Base-by-base conservation (phyloP, 2,888 invertebrate species). In the Aplocera efformata region DNA sequence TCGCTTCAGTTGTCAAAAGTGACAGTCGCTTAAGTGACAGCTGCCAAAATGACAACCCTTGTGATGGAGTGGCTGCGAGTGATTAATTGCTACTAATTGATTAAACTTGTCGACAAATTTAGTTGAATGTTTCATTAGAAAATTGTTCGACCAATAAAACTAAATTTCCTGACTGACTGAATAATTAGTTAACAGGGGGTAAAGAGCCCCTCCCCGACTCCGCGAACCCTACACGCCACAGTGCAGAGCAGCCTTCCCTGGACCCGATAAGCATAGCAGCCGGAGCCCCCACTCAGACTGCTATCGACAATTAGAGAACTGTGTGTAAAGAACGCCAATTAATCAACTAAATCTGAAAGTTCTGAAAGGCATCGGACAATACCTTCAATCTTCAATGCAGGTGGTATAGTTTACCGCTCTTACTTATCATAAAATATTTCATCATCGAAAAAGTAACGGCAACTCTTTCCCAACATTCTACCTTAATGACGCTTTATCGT, bases 31-130 rank as follows among this genome's bases (percentile, higher is more conserved):
- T 76, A 52, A 52, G 44, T 66, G 78, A 75, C 79, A 56, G 64
- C 67, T 72, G 74, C 74, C 75, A 53, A 44, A 44, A 23, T 35
- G 30, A 37, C 45, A 52, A 63, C 64, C 40, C 41, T 23, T 29
- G 58, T 72, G 79, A 77, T 67, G 58, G 61, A 71, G 61, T 53
- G 50, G 48, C 54, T 42, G 53, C n/a, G n/a, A n/a, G n/a, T 69
- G 70, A 71, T 72, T 73, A 67, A 73, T 72, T 67, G 53, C 53
- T 54, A 60, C 60, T 80, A 79, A 79, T 77, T 76, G 73, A 56
- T 70, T 65, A 65, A 68, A 70, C 74, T 58, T 57, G 41, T 35
- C 41, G 42, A 49, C 51, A 51, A 51, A 51, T 51, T 49, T 51
- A 54, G 45, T 47, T 29, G 28, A 27, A 8, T 37, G 39, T 43